Percentiles rank a stretch among this genome's conserved stretches.
Conservation (phyloP, 2,113 vertebrate species). For the Pseudorhombus dupliciocellatus region DNA sequence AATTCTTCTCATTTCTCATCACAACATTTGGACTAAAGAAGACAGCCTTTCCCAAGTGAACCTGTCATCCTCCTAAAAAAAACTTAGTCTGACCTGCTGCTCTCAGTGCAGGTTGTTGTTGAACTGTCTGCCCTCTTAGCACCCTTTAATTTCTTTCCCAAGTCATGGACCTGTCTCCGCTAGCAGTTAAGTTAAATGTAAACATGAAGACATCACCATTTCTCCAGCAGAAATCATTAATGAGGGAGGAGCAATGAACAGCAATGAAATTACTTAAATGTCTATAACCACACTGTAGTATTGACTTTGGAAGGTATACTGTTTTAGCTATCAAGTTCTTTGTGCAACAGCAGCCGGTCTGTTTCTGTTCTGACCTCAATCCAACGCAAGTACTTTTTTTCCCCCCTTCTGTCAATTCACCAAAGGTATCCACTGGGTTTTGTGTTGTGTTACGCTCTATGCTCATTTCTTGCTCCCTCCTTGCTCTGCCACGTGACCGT, state of each 20-base stretch:
- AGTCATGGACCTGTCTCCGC: background rate
- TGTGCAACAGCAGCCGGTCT: slow-evolving; percentile 25
- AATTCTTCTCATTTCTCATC: too few species aligned
- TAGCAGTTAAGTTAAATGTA: too few species aligned
- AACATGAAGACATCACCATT: background rate
- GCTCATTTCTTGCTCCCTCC: background rate
- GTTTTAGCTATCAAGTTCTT: slow-evolving; percentile 13
- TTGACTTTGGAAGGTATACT: slow-evolving; percentile 24
- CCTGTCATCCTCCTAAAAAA: background rate
- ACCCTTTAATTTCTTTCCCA: background rate
- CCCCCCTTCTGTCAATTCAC: slow-evolving; percentile 7
- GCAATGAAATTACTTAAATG: slow-evolving; percentile 7
- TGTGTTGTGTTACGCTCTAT: background rate
- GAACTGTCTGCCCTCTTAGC: background rate
- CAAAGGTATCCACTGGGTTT: background rate
- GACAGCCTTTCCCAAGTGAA: too few species aligned
- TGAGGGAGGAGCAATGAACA: background rate
- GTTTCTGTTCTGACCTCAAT: slow-evolving; percentile 2
- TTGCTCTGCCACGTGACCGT: background rate
- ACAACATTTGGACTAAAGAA: too few species aligned
- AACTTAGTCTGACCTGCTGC: background rate
- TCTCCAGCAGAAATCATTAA: slow-evolving; percentile 10
- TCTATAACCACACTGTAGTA: slow-evolving; percentile 1
- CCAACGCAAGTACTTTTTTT: slow-evolving; percentile 1
- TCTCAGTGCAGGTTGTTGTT: background rate